Evolutionary conservation across 2,888 invertebrate genomes (phyloP).

Genomic region (Drosophila barbarae): DNA sequence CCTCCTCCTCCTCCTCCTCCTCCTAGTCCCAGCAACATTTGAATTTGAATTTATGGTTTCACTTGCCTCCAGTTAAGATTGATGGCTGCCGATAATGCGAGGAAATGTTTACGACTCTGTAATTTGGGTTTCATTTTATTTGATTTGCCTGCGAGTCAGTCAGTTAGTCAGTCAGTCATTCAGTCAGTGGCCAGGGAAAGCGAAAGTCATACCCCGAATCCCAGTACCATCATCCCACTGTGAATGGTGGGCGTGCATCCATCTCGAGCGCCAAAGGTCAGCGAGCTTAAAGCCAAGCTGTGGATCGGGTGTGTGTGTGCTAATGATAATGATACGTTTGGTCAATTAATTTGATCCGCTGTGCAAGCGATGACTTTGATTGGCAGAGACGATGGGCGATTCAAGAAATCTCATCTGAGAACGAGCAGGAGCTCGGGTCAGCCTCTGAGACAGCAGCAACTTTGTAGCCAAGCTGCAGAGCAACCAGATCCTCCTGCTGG

Average conservation of each 20-base stretch:
- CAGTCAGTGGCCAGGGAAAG: slow-evolving; percentile 49
- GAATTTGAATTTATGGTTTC: slow-evolving; percentile 75
- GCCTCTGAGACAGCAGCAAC: not conserved
- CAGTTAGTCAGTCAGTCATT: not conserved
- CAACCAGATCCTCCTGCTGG: not conserved
- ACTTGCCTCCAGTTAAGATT: slow-evolving; percentile 69
- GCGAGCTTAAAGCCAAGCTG: slow-evolving; percentile 40
- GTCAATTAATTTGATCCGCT: slow-evolving; percentile 54
- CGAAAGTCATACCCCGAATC: slow-evolving; percentile 52
- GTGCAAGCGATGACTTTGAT: slow-evolving; percentile 40
- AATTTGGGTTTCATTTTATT: slow-evolving; percentile 72
- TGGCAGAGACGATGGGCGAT: not conserved
- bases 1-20: slow-evolving; percentile 18
- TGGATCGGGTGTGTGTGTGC: slow-evolving; percentile 25
- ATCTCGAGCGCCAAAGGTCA: slow-evolving; percentile 56
- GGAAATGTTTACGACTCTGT: slow-evolving; percentile 74
- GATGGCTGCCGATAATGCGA: slow-evolving; percentile 73
- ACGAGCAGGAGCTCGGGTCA: not conserved
- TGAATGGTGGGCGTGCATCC: slow-evolving; percentile 28
- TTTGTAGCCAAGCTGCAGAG: not conserved
- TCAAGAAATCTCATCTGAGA: not conserved
- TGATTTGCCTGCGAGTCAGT: slow-evolving; percentile 57
- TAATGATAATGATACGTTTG: slow-evolving; percentile 59
- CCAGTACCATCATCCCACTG: slow-evolving; percentile 7
- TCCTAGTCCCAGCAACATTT: slow-evolving; percentile 20